These are phyloP conservation scores for Nymphalis c-album DNA, from an alignment of 2,888 invertebrate species.

Conservation along the genomic window DNA sequence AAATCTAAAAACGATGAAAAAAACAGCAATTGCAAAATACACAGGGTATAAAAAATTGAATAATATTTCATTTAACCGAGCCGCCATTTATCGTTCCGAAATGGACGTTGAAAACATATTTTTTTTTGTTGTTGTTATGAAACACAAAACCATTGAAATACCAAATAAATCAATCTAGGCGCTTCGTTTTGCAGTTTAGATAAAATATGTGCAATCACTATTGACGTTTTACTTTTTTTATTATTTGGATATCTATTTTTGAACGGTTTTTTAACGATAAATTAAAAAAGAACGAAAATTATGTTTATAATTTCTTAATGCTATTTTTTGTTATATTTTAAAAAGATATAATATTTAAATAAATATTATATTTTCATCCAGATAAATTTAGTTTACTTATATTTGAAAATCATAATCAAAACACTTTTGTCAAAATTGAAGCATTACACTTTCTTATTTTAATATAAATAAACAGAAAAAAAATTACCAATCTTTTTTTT, in stretches of 20 bases:
- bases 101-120: slow-evolving; percentile 29
- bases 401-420: too few species aligned
- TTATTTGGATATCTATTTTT: background rate
- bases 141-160: slow-evolving; percentile 27
- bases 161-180: slow-evolving; percentile 30
- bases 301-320: too few species aligned
- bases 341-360: too few species aligned
- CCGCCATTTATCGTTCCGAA: slow-evolving; percentile 27
- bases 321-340: too few species aligned
- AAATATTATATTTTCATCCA: too few species aligned
- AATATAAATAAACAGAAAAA: too few species aligned
- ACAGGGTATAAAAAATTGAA: slow-evolving; percentile 16
- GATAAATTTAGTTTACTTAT: too few species aligned
- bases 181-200: slow-evolving; percentile 23
- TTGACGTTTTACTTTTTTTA: slow-evolving; percentile 25
- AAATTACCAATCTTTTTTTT: too few species aligned
- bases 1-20: background rate
- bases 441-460: too few species aligned
- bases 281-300: too few species aligned
- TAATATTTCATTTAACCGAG: slow-evolving; percentile 22
- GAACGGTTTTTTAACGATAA: background rate
- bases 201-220: slow-evolving; percentile 22
- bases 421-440: too few species aligned
- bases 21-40: background rate
- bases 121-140: slow-evolving; percentile 25